Base-by-base conservation (phyloP, 2,113 vertebrate species). In the Upupa epops region DNA sequence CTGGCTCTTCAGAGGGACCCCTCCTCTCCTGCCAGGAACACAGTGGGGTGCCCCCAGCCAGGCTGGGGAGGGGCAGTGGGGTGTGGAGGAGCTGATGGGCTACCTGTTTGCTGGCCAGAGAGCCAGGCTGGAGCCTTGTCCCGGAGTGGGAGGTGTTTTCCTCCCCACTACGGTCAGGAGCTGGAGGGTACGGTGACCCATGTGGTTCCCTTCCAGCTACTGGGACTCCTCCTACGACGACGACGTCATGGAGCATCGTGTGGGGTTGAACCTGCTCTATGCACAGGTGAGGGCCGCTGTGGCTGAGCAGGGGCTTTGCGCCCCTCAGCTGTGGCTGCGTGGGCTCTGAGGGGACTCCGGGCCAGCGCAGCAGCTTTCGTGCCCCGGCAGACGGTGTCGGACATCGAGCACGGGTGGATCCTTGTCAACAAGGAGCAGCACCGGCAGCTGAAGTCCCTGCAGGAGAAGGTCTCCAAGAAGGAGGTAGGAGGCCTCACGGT, bases 391-490 rank as follows among this genome's bases (percentile, higher is more conserved):
- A 99, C 99, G 0, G 98, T 99, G 78, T 98, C 99, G 2, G 99
- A 99, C 97, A 99, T 99, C 2, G 99, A 99, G 92, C 98, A 97
- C 4, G 98, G 99, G 24, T 99, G 99, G 99, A 99, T 99, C 85
- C 97, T 99, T 14, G 99, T 99, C 92, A 99, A 98, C 97, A 99
- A 99, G 97, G 99, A 99, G 34, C 99, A 99, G 90, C 99, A 99
- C 90, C 97, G 98, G 86, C 99, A 99, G 96, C 98, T 99, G 72
- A 99, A 99, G 86, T 99, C 99, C 40, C 96, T 99, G 95, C 99
- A 99, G 96, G 99, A 99, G 89, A 99, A 99, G 86, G 99, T 99
- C 94, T 99, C 99, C 79, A 99, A 99, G 96, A 99, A 99, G 96
- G 99, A 99, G 97, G 99, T 99, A 88, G 78, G 94, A 22, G 15